Conservation (phyloP, 2,888 invertebrate species). For the Phyto melanocephala region DNA sequence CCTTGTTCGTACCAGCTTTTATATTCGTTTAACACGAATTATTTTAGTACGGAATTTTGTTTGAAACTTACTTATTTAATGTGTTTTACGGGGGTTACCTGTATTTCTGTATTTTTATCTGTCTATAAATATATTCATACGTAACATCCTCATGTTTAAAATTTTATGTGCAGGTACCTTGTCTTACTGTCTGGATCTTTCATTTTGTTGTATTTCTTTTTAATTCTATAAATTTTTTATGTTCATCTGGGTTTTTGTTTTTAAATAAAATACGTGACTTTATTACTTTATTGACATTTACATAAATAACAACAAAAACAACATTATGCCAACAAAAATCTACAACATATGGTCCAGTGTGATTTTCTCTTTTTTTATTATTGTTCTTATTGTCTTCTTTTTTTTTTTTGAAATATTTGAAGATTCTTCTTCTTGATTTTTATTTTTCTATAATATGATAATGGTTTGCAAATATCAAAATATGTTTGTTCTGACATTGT, state of each 20-base stretch:
- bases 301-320: constrained; percentile 47
- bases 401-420: background rate
- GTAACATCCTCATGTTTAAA: background rate
- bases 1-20: too few species aligned
- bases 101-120: too few species aligned
- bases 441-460: constrained; percentile 48
- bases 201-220: constrained; percentile 18
- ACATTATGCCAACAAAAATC: constrained; percentile 13
- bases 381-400: background rate
- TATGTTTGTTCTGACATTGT: background rate
- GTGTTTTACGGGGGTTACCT: too few species aligned
- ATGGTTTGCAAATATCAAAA: constrained; percentile 39
- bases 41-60: too few species aligned
- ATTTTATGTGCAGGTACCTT: constrained; percentile 15
- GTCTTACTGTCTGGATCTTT: constrained; percentile 42
- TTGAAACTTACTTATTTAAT: too few species aligned
- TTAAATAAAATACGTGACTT: constrained; percentile 65
- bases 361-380: constrained; percentile 47
- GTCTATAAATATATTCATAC: background rate
- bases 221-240: constrained; percentile 4
- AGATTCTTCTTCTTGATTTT: background rate
- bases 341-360: constrained; percentile 52
- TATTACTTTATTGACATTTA: constrained; percentile 65
- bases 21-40: too few species aligned
- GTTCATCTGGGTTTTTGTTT: constrained; percentile 38